These are phyloP conservation scores for Lepidocolaptes lacrymiger DNA, from an alignment of 2,797 vertebrate species.

Conservation along the genomic window DNA sequence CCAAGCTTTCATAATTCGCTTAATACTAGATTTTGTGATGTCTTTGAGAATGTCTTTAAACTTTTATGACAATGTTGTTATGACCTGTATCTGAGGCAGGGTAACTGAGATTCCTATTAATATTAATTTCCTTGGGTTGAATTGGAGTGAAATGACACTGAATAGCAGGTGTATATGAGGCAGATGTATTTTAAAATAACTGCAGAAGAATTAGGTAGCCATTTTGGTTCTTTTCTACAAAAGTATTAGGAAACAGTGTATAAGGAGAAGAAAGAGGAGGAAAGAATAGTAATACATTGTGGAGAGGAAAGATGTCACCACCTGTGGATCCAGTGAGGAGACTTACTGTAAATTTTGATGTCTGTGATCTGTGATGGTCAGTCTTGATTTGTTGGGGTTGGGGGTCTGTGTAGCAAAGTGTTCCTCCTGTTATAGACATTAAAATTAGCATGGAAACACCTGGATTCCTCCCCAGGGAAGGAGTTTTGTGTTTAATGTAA, in stretches of 20 bases:
- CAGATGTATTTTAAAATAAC: neutral
- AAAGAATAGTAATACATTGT: neutral
- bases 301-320: neutral
- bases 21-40: neutral
- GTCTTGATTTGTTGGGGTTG: neutral
- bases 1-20: neutral
- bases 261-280: neutral
- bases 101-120: neutral
- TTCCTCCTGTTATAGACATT: neutral
- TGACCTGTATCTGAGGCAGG: neutral
- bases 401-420: neutral
- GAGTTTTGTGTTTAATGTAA: neutral
- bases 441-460: neutral
- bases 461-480: neutral
- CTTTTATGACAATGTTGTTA: neutral
- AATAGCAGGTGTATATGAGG: neutral
- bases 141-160: neutral
- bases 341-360: neutral
- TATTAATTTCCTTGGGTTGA: neutral
- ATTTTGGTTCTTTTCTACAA: neutral
- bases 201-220: neutral
- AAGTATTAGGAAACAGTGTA: neutral
- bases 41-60: neutral
- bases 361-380: neutral
- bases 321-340: neutral